Evolutionary conservation across 2,797 vertebrate genomes (phyloP).

Genomic region (Phoxinus dragarum): DNA sequence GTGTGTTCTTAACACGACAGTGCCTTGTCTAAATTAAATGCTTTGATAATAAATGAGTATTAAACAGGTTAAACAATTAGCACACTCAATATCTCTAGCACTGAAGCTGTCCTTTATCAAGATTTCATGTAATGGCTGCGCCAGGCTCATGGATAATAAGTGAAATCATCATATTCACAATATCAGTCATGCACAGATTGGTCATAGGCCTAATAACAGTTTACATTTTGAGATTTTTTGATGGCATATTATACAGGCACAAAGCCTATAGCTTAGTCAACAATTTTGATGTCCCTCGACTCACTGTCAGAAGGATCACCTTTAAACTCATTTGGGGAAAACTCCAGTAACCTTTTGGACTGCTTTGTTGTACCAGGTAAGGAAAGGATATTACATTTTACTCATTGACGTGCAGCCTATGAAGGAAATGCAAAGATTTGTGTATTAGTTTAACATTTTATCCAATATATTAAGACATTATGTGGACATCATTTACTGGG

Average conservation of each 20-base stretch:
- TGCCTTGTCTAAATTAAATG: not conserved
- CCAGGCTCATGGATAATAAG: slow-evolving; percentile 4
- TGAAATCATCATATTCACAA: slow-evolving; percentile 16
- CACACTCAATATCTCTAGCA: too few species aligned
- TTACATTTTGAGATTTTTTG: slow-evolving; percentile 15
- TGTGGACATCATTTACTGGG: not conserved
- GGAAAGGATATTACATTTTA: slow-evolving; percentile 48
- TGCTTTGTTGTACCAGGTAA: slow-evolving; percentile 62
- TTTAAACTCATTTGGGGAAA: slow-evolving; percentile 25
- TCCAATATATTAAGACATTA: not conserved
- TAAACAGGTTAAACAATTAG: not conserved
- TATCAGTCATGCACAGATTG: not conserved
- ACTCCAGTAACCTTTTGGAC: slow-evolving; percentile 62
- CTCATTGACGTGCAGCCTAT: slow-evolving; percentile 36
- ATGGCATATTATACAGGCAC: not conserved
- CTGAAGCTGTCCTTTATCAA: not conserved
- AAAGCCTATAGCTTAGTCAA: slow-evolving; percentile 17
- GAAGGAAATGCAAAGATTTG: not conserved
- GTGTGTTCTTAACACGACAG: not conserved
- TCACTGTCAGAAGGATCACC: slow-evolving; percentile 12
- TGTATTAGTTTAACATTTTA: not conserved
- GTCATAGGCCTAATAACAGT: not conserved
- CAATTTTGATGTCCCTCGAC: not conserved
- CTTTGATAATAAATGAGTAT: not conserved
- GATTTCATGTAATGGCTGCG: not conserved